Percentiles rank a stretch among this genome's conserved stretches.
phyloP scores from a whole-genome alignment of 2,113 vertebrate genomes.

The Phaethornis superciliosus region DNA sequence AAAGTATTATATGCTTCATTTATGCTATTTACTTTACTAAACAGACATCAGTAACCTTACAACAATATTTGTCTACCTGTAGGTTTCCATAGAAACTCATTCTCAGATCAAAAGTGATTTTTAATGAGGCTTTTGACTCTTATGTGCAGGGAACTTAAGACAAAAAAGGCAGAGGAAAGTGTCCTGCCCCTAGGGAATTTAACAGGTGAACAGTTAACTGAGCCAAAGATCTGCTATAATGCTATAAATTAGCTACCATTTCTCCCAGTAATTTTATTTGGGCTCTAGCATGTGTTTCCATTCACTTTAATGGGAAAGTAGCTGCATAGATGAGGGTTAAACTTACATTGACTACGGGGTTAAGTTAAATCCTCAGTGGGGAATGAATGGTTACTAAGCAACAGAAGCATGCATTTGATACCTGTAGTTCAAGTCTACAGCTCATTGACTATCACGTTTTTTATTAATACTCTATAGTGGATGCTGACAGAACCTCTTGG shows the following conservation, averaged over 20 bases:
- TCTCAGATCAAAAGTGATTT: background rate
- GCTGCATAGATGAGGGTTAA: background rate
- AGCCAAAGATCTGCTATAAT: background rate
- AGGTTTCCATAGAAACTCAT: background rate
- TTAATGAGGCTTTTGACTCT: background rate
- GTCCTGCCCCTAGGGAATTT: background rate
- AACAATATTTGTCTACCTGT: background rate
- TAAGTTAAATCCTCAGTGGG: conserved; percentile 10
- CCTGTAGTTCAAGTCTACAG: conserved; percentile 34
- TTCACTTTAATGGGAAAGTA: background rate
- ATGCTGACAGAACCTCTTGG: background rate
- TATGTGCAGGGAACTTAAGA: background rate
- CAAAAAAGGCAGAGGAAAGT: background rate
- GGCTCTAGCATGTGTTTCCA: background rate
- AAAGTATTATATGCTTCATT: background rate
- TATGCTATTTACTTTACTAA: background rate
- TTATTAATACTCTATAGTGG: conserved; percentile 34
- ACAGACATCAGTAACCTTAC: background rate
- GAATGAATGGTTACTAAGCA: conserved; percentile 50
- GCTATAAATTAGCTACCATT: background rate
- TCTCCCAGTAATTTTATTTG: background rate
- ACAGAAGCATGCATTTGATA: background rate
- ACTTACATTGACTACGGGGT: background rate
- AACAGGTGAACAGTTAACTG: background rate
- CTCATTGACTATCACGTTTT: conserved; percentile 18